These are phyloP conservation scores for Todiramphus saurophagus DNA, from an alignment of 2,113 vertebrate genomes.

Conservation along the genomic window DNA sequence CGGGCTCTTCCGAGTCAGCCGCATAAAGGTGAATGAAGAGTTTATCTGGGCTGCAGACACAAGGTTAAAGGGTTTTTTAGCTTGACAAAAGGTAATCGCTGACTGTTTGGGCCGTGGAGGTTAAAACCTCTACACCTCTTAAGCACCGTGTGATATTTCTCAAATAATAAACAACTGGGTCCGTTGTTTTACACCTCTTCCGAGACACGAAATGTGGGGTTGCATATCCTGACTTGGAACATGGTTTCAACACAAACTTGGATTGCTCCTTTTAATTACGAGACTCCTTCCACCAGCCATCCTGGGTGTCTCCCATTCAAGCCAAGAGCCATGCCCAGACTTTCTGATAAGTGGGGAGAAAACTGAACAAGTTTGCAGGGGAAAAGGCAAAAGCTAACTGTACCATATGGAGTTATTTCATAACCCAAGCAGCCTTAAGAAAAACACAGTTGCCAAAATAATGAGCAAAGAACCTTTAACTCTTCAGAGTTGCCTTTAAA, in stretches of 20 bases:
- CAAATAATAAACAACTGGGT: not conserved
- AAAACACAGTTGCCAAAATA: not conserved
- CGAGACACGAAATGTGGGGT: not conserved
- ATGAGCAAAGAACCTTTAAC: not conserved
- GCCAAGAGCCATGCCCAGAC: not conserved
- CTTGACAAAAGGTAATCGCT: constrained; percentile 20
- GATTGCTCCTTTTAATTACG: not conserved
- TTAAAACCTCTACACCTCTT: constrained; percentile 20
- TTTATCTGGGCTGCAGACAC: constrained; percentile 5
- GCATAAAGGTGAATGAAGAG: not conserved
- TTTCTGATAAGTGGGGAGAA: not conserved
- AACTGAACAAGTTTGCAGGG: not conserved
- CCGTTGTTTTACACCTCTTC: not conserved
- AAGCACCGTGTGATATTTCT: not conserved
- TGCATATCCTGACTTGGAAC: not conserved
- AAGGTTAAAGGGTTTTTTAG: constrained; percentile 11
- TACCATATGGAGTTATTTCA: not conserved
- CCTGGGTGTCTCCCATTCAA: not conserved
- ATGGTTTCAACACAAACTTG: not conserved
- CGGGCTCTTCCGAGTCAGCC: not conserved
- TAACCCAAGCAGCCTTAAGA: not conserved
- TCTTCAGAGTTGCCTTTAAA: constrained; percentile 46
- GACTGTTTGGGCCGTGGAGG: constrained; percentile 2
- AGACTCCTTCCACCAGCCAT: not conserved
- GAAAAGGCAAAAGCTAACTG: not conserved